A percentile compares a stretch with the other conserved stretches of the same genome.
phyloP scores from a whole-genome alignment of 2,113 vertebrate genomes.

The Callocephalon fimbriatum region DNA sequence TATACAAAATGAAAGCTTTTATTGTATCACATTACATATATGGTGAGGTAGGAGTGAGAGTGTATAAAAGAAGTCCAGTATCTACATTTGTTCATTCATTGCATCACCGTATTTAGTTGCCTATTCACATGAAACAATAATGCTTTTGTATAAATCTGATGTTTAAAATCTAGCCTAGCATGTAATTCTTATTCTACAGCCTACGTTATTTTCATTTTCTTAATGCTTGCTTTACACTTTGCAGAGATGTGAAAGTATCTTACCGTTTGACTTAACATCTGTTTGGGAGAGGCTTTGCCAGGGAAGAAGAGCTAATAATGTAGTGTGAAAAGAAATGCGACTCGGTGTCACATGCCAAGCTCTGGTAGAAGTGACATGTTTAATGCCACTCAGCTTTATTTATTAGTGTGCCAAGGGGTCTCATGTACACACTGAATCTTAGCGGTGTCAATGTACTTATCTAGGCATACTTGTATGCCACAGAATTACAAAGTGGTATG shows the following conservation, averaged over 20 bases:
- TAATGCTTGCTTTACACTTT: not conserved
- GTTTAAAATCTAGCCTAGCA: not conserved
- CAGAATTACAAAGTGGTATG: not conserved
- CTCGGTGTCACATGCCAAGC: not conserved
- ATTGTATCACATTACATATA: slow-evolving; percentile 59
- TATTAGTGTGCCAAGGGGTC: not conserved
- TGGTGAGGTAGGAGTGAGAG: slow-evolving; percentile 21
- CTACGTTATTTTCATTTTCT: not conserved
- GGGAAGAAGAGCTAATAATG: not conserved
- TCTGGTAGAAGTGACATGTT: not conserved
- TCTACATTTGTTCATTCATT: slow-evolving; percentile 54
- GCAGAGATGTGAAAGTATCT: not conserved
- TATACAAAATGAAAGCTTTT: slow-evolving; percentile 49
- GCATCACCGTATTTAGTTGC: slow-evolving; percentile 50
- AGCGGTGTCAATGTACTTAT: not conserved
- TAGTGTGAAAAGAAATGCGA: not conserved
- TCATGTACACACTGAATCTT: not conserved
- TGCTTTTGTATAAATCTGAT: not conserved
- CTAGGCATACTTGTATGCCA: not conserved
- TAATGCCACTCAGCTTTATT: slow-evolving; percentile 10
- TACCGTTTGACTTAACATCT: not conserved
- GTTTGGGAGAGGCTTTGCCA: not conserved
- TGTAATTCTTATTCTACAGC: not conserved
- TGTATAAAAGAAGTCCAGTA: slow-evolving; percentile 41
- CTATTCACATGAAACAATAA: slow-evolving; percentile 48